phyloP scores from a whole-genome alignment of 2,888 invertebrate genomes.

The Ischnus inquisitorius region DNA sequence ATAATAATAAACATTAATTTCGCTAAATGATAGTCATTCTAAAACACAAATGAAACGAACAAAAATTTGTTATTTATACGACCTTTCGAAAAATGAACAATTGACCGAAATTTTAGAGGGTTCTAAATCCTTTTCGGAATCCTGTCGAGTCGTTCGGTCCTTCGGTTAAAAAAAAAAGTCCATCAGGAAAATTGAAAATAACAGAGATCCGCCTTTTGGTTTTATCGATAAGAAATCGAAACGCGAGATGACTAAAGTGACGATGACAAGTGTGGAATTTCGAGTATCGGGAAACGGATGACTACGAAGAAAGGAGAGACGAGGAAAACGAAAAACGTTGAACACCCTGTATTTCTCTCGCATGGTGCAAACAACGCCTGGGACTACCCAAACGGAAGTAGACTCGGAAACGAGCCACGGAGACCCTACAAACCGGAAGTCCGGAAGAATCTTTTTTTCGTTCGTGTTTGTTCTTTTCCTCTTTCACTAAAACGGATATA shows the following conservation, averaged over 20 bases:
- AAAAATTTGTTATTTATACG: too few relatives aligned
- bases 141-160: too few relatives aligned
- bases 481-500: background rate
- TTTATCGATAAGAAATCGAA: too few relatives aligned
- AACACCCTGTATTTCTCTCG: background rate
- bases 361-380: constrained; percentile 10
- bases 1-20: too few relatives aligned
- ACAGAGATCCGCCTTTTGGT: too few relatives aligned
- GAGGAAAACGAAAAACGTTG: background rate
- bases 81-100: too few relatives aligned
- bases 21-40: too few relatives aligned
- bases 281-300: constrained; percentile 14
- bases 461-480: background rate
- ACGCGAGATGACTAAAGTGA: background rate
- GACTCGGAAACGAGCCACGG: constrained; percentile 31
- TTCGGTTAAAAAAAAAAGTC: too few relatives aligned
- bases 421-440: constrained; percentile 40
- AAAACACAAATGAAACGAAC: too few relatives aligned
- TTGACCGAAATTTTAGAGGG: too few relatives aligned
- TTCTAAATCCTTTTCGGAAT: too few relatives aligned
- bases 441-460: constrained; percentile 19
- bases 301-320: background rate
- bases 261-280: background rate
- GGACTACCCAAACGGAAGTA: constrained; percentile 38
- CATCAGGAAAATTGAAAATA: too few relatives aligned